Percentiles rank a stretch among this genome's conserved stretches.
phyloP scores from a whole-genome alignment of 2,113 vertebrate species.

The Erythrolamprus reginae region DNA sequence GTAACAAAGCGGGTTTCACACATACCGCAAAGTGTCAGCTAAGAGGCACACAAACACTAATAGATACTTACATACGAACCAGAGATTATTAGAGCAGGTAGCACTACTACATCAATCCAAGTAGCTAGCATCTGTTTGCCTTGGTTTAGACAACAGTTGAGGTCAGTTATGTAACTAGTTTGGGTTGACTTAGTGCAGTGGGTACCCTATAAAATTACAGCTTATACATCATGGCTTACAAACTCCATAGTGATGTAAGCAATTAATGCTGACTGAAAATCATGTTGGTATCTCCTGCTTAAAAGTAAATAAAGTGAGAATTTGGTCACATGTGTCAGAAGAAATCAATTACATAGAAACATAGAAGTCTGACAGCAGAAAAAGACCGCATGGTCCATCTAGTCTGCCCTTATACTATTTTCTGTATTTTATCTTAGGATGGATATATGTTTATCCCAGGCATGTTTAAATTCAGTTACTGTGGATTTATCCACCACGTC shows the following conservation, averaged over 20 bases:
- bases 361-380: no score
- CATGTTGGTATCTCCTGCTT: neutral
- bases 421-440: no score
- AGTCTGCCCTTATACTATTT: no score
- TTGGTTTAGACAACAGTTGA: neutral
- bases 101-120: neutral
- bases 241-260: neutral
- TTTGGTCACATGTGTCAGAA: neutral
- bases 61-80: neutral
- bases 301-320: neutral
- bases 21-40: neutral
- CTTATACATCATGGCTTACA: neutral
- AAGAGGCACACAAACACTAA: neutral
- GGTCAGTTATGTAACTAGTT: neutral
- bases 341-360: no score
- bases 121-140: neutral
- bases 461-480: no score
- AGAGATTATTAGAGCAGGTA: neutral
- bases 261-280: neutral
- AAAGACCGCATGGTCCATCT: no score
- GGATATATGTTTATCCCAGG: no score
- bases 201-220: neutral
- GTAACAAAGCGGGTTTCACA: neutral
- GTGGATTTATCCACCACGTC: no score
- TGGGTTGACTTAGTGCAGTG: neutral